Conservation (phyloP, 2,113 vertebrate genomes). For the Cinclus mexicanus region DNA sequence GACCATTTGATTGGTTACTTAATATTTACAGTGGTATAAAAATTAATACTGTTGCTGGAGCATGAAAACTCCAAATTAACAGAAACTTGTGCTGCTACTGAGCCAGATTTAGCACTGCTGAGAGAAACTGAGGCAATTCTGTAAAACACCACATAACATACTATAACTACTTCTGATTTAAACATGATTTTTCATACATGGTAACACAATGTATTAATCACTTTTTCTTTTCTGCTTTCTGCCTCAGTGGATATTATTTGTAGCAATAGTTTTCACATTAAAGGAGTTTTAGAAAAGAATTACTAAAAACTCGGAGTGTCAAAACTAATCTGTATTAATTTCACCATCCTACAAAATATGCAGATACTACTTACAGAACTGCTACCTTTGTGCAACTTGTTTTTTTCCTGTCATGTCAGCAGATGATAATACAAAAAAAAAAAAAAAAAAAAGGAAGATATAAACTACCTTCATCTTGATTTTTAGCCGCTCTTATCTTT, state of each 20-base stretch:
- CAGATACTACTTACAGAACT: background rate
- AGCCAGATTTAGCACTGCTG: slow-evolving; percentile 13
- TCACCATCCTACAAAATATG: background rate
- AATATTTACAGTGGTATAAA: slow-evolving; percentile 73
- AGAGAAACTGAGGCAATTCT: slow-evolving; percentile 69
- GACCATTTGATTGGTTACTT: slow-evolving; percentile 72
- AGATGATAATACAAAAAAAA: background rate
- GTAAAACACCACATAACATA: background rate
- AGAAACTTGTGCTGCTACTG: slow-evolving; percentile 61
- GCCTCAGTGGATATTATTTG: background rate
- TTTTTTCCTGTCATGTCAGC: background rate
- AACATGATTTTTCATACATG: slow-evolving; percentile 43
- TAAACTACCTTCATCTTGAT: background rate
- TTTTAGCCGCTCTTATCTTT: slow-evolving; percentile 8
- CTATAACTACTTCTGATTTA: slow-evolving; percentile 35
- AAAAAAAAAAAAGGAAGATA: background rate
- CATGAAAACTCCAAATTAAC: slow-evolving; percentile 77
- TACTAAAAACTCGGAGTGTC: background rate
- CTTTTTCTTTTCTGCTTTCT: slow-evolving; percentile 41
- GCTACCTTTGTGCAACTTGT: background rate
- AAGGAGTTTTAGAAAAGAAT: slow-evolving; percentile 6
- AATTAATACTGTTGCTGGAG: slow-evolving; percentile 68
- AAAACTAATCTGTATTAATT: slow-evolving; percentile 13
- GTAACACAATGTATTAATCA: slow-evolving; percentile 24
- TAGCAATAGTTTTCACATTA: background rate